Evolutionary conservation across 2,113 vertebrate genomes (phyloP).

Genomic region (Himantopus leucocephalus): DNA sequence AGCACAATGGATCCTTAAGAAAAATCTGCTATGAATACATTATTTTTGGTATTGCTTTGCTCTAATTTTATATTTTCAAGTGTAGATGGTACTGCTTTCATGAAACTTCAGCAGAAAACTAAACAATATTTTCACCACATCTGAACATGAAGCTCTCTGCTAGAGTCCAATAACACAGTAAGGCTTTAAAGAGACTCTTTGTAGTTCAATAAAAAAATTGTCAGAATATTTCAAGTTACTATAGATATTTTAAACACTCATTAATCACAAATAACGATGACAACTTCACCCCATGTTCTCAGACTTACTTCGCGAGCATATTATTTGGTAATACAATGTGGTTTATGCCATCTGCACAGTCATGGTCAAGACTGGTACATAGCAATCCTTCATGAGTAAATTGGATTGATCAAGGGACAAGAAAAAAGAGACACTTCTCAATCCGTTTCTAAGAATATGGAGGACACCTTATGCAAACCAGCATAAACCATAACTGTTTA

Average conservation of each 20-base stretch:
- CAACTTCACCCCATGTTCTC: background rate
- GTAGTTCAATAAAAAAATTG: background rate
- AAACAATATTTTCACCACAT: background rate
- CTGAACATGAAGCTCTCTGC: background rate
- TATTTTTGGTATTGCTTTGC: background rate
- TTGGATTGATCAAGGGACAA: background rate
- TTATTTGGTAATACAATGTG: background rate
- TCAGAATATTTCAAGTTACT: background rate
- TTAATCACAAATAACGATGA: background rate
- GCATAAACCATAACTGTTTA: background rate
- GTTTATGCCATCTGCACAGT: background rate
- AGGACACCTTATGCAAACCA: background rate
- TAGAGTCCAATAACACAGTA: background rate
- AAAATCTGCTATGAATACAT: background rate
- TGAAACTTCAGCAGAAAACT: background rate
- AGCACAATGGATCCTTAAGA: background rate
- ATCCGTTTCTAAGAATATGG: background rate
- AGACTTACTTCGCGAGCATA: background rate
- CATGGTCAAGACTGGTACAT: background rate
- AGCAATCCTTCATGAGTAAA: background rate
- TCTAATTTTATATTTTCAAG: background rate
- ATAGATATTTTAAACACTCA: background rate
- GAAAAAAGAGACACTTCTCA: background rate
- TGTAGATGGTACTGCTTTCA: background rate
- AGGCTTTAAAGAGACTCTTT: background rate